Base-by-base conservation (phyloP, 2,113 vertebrate species). In the Tyrannus savana region DNA sequence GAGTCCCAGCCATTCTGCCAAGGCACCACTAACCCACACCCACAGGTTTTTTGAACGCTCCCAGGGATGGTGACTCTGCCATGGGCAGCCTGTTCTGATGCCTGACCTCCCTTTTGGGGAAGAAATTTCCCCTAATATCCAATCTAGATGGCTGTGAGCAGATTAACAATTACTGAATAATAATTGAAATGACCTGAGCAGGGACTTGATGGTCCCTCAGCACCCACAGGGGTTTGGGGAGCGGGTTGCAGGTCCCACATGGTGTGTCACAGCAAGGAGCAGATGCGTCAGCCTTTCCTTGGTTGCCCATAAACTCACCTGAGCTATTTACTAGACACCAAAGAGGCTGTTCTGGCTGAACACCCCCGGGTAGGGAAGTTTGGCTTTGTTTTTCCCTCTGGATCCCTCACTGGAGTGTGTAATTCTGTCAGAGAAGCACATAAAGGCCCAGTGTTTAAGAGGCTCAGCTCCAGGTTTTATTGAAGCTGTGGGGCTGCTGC, bases 391-490 rank as follows among this genome's bases (percentile, higher is more conserved):
- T 75, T 84, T 74, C 86, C 59, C 64, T 28, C 47, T 44, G 80
- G 73, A 42, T 37, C 10, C 49, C 49, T 44, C 74, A 9, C 49
- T 1, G 4, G 49, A 58, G 33, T 53, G 56, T n/a, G 53, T 41
- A 35, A 79, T 0, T 15, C 47, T 35, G 66, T 69, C 63, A 60
- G 42, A 60, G 78, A 27, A 89, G 46, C 74, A 64, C 84, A 46
- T 68, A 62, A 85, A 87, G 53, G 73, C 52, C 18, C 31, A 11
- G 53, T 8, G 52, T 79, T 96, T 46, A 50, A 82, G 67, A 89
- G 90, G 27, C 59, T 95, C 31, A 37, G 80, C 77, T 78, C 69
- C 56, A 89, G 66, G 62, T 82, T 97, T 96, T 96, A 96, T 91
- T 97, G 91, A 91, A 84, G 66, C 74, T 50, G 11, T 7, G 67